A percentile compares a stretch with the other conserved stretches of the same genome.
Conservation (phyloP, 2,888 invertebrate genomes). For the Therioaphis trifolii region DNA sequence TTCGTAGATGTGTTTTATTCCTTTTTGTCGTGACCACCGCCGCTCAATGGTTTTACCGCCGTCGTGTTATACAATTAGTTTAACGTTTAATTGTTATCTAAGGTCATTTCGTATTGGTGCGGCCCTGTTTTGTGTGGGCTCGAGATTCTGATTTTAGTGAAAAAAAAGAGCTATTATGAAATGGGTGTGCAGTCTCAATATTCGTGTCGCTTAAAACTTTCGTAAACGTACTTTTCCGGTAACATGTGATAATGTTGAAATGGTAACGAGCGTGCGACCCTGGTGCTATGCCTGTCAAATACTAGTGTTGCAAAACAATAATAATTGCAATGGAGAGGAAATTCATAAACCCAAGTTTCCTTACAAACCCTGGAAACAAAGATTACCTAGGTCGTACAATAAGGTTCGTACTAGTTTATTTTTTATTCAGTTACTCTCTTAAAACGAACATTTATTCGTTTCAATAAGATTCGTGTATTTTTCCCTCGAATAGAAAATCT, state of each 20-base stretch:
- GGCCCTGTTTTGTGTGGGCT: slow-evolving; percentile 39
- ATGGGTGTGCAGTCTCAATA: neutral
- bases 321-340: slow-evolving; percentile 18
- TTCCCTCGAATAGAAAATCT: too few species aligned
- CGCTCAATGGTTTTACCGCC: neutral
- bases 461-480: too few species aligned
- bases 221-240: neutral
- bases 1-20: slow-evolving; percentile 2
- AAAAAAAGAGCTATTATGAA: neutral
- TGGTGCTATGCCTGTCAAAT: slow-evolving; percentile 68
- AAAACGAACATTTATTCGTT: too few species aligned
- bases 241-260: slow-evolving; percentile 38
- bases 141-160: slow-evolving; percentile 2
- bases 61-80: slow-evolving; percentile 14
- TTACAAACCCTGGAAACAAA: slow-evolving; percentile 68
- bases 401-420: slow-evolving; percentile 65
- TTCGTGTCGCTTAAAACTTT: neutral
- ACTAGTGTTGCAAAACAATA: slow-evolving; percentile 64
- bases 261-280: slow-evolving; percentile 66
- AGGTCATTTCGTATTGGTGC: slow-evolving; percentile 31
- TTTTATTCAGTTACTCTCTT: too few species aligned
- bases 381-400: slow-evolving; percentile 69
- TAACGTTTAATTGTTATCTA: slow-evolving; percentile 40
- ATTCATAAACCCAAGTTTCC: slow-evolving; percentile 67
- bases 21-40: neutral